Conservation (phyloP, 1,140 invertebrate genomes). For the Fopius arisanus region DNA sequence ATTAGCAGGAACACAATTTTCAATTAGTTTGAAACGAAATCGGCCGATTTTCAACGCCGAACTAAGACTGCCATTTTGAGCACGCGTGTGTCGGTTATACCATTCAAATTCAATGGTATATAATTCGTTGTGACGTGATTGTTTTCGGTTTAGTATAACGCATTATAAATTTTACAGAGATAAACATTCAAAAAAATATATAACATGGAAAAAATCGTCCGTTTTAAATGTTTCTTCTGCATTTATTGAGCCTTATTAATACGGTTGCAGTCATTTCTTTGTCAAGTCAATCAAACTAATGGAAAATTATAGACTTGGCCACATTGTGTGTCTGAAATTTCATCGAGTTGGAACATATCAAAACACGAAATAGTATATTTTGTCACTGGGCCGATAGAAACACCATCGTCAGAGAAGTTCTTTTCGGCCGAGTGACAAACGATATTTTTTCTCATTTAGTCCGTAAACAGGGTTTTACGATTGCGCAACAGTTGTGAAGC, state of each 20-base stretch:
- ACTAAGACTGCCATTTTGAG: constrained; percentile 41
- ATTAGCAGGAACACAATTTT: not conserved
- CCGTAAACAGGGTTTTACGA: no score
- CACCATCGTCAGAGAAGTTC: no score
- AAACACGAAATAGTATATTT: constrained; percentile 30
- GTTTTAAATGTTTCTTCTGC: no score
- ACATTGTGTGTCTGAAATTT: not conserved
- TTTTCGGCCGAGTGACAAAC: no score
- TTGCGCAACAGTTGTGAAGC: no score
- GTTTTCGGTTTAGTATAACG: constrained; percentile 13
- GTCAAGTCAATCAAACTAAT: not conserved
- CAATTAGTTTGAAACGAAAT: constrained; percentile 16
- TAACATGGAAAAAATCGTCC: not conserved
- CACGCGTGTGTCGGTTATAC: not conserved
- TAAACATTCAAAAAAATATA: no score
- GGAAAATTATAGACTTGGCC: not conserved
- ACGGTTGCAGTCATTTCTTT: constrained; percentile 18
- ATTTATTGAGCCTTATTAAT: not conserved
- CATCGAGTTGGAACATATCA: constrained; percentile 45
- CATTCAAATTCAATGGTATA: constrained; percentile 2
- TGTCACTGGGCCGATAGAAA: no score
- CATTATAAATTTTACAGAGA: no score
- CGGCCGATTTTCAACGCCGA: constrained; percentile 24
- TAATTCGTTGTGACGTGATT: constrained; percentile 22
- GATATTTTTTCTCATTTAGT: no score